A percentile compares a stretch with the other conserved stretches of the same genome.
Evolutionary conservation across 2,888 invertebrate species (phyloP).

Genomic region (Conomelus anceps): DNA sequence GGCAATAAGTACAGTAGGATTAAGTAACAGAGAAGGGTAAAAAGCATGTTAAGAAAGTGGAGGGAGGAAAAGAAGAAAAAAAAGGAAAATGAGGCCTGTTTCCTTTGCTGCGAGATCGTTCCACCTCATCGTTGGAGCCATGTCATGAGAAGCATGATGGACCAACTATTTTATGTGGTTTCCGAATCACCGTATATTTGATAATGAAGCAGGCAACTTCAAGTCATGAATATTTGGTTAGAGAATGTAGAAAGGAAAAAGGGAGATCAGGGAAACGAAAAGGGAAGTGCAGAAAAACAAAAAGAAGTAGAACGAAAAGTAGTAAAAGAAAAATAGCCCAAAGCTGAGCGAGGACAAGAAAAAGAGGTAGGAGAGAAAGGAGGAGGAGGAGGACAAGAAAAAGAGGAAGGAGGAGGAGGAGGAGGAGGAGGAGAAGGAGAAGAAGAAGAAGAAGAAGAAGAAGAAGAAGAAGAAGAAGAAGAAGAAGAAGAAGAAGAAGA

Average conservation of each 20-base stretch:
- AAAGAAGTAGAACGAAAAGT: too few relatives aligned
- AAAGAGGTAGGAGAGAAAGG: too few relatives aligned
- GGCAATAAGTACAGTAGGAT: neutral
- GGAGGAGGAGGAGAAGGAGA: neutral
- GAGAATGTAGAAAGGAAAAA: neutral
- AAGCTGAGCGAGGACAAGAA: too few relatives aligned
- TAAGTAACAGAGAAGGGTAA: neutral
- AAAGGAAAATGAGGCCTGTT: neutral
- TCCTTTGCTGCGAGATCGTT: too few relatives aligned
- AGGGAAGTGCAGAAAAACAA: neutral
- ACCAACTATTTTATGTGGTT: too few relatives aligned
- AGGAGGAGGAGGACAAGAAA: too few relatives aligned
- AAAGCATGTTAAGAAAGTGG: neutral
- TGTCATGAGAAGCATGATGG: too few relatives aligned
- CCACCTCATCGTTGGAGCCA: too few relatives aligned
- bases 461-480: neutral
- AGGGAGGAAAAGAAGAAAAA: neutral
- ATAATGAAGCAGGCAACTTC: too few relatives aligned
- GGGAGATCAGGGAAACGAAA: neutral
- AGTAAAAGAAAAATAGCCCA: too few relatives aligned
- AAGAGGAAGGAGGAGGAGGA: neutral
- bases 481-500: neutral
- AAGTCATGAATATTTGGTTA: too few relatives aligned
- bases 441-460: neutral
- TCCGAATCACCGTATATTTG: too few relatives aligned